phyloP scores from a whole-genome alignment of 2,888 invertebrate species.

The Herminia tarsipennalis region DNA sequence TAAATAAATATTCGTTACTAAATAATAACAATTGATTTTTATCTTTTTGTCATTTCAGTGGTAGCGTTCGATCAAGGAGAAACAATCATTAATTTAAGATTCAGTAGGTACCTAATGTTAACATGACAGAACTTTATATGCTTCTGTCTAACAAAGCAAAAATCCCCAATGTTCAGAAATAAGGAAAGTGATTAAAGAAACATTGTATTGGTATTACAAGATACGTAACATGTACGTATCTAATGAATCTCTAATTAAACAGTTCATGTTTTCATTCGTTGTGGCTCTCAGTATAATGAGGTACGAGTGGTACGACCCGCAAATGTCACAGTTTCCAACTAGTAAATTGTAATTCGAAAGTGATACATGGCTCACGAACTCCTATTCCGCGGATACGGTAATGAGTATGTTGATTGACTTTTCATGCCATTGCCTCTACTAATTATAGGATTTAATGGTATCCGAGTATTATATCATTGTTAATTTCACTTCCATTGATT shows the following conservation, averaged over 20 bases:
- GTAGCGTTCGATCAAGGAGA: too few species aligned
- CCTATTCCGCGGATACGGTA: slow-evolving; percentile 63
- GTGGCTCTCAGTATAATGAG: slow-evolving; percentile 49
- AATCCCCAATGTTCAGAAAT: not conserved
- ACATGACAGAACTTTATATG: not conserved
- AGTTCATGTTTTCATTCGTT: slow-evolving; percentile 48
- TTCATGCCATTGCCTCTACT: slow-evolving; percentile 60
- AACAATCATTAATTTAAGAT: too few species aligned
- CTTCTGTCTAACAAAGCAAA: not conserved
- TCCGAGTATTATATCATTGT: slow-evolving; percentile 56
- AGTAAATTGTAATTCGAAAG: slow-evolving; percentile 72
- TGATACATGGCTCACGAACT: slow-evolving; percentile 68
- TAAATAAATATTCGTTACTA: too few species aligned
- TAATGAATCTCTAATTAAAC: slow-evolving; percentile 48
- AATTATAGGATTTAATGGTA: slow-evolving; percentile 65
- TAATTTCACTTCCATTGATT: slow-evolving; percentile 59
- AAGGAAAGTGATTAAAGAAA: not conserved
- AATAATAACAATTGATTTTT: too few species aligned
- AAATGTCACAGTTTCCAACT: slow-evolving; percentile 63
- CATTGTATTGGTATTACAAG: slow-evolving; percentile 1
- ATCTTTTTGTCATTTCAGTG: too few species aligned
- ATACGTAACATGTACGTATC: slow-evolving; percentile 36
- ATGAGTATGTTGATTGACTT: slow-evolving; percentile 66
- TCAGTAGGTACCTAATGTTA: too few species aligned
- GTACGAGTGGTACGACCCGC: slow-evolving; percentile 53